Percentiles rank a stretch among this genome's conserved stretches.
Conservation (phyloP, 2,113 vertebrate species). For the Amblyornis subalaris region DNA sequence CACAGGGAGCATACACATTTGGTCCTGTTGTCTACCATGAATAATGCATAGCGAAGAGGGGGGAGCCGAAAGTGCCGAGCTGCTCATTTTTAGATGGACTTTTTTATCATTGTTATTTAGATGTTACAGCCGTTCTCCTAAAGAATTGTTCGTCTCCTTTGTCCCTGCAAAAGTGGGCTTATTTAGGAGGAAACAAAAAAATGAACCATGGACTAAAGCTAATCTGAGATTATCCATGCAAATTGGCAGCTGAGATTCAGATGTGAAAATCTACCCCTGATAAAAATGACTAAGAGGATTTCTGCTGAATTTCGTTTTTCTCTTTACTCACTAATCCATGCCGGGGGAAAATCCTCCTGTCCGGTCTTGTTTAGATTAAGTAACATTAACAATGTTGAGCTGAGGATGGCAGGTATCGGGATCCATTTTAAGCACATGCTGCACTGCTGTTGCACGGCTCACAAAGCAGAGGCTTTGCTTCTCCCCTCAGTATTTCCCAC, state of each 20-base stretch:
- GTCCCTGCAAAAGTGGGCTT: background rate
- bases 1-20: conserved; percentile 41
- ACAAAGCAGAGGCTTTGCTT: background rate
- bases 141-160: background rate
- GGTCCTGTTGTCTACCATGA: conserved; percentile 57
- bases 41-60: conserved; percentile 51
- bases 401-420: background rate
- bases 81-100: conserved; percentile 39
- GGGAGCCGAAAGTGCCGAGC: background rate
- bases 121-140: conserved; percentile 16
- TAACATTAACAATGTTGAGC: background rate
- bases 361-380: background rate
- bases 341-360: background rate
- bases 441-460: background rate
- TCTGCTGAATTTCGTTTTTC: conserved; percentile 2
- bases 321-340: background rate
- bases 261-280: conserved; percentile 1
- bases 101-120: conserved; percentile 56
- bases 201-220: background rate
- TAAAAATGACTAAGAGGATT: conserved; percentile 38
- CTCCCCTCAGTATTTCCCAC: background rate
- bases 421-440: background rate
- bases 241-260: conserved; percentile 27
- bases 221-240: conserved; percentile 41
- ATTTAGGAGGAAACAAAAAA: background rate